These are phyloP conservation scores for Lymantria monacha DNA, from an alignment of 2,888 invertebrate species.

Conservation along the genomic window DNA sequence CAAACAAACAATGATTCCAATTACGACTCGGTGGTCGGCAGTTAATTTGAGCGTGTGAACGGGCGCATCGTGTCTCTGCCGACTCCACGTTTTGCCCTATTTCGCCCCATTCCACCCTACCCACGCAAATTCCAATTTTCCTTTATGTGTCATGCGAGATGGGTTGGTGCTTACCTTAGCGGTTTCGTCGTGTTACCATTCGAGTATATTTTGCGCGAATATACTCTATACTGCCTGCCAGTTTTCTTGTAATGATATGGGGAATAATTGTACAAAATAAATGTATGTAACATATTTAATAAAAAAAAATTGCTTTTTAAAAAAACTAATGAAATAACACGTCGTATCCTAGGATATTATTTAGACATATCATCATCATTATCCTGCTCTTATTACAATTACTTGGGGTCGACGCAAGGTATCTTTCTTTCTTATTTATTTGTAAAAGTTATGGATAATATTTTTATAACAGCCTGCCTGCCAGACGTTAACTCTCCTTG, in stretches of 20 bases:
- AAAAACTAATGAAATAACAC: no score
- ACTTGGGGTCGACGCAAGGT: no score
- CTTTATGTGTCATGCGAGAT: slow-evolving; percentile 49
- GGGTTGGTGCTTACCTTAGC: slow-evolving; percentile 29
- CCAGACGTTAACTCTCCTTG: no score
- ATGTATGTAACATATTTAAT: not conserved
- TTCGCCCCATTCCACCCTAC: slow-evolving; percentile 6
- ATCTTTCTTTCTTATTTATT: no score
- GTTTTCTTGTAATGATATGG: not conserved
- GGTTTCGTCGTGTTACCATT: slow-evolving; percentile 7
- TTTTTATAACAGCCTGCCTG: no score
- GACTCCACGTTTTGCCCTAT: slow-evolving; percentile 34
- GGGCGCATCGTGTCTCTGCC: slow-evolving; percentile 23
- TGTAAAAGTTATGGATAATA: no score
- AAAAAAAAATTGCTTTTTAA: no score
- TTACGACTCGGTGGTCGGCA: slow-evolving; percentile 49
- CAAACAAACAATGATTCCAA: slow-evolving; percentile 57
- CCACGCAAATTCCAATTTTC: slow-evolving; percentile 58
- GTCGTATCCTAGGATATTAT: no score
- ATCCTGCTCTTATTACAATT: no score
- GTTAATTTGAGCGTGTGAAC: slow-evolving; percentile 60
- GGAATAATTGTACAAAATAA: slow-evolving; percentile 1
- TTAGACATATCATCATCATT: no score
- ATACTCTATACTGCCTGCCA: slow-evolving; percentile 7
- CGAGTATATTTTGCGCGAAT: slow-evolving; percentile 15